Evolutionary conservation across 1,140 invertebrate species (phyloP).

Genomic region (Sitophilus oryzae): DNA sequence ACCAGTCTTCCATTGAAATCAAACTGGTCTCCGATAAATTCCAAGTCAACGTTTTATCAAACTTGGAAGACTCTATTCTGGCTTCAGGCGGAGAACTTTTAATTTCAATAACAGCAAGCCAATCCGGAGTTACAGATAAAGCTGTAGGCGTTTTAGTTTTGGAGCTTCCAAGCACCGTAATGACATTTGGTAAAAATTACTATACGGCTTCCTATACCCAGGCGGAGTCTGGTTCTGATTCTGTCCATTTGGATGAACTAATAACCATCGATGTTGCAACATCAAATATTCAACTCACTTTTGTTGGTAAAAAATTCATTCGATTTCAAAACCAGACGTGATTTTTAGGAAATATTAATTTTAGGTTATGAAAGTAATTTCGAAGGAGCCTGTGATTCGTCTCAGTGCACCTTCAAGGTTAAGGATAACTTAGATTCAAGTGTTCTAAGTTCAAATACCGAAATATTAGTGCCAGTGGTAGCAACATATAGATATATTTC

Average conservation of each 20-base stretch:
- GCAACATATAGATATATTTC: constrained; percentile 3
- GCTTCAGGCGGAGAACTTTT: constrained; percentile 3
- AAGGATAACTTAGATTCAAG: background rate
- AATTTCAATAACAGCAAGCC: constrained; percentile 17
- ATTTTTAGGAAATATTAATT: too few species aligned
- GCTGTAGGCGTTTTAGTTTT: constrained; percentile 18
- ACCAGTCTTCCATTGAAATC: too few species aligned
- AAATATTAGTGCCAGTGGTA: constrained; percentile 14
- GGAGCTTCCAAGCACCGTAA: constrained; percentile 1
- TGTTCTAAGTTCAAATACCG: background rate
- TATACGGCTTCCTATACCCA: constrained; percentile 12
- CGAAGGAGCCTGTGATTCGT: background rate
- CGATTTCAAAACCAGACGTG: too few species aligned
- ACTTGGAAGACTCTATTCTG: constrained; percentile 1
- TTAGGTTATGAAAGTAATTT: constrained; percentile 9
- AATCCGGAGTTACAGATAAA: background rate
- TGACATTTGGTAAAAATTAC: background rate
- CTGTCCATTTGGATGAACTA: background rate
- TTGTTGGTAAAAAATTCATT: too few species aligned
- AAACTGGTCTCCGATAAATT: too few species aligned
- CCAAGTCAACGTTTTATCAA: background rate
- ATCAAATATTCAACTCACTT: too few species aligned
- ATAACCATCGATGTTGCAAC: background rate
- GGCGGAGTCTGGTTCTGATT: background rate
- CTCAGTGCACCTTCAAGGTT: constrained; percentile 1